These are phyloP conservation scores for Antechinus stuartii DNA, from an alignment of 2,113 vertebrate species.

Conservation along the genomic window DNA sequence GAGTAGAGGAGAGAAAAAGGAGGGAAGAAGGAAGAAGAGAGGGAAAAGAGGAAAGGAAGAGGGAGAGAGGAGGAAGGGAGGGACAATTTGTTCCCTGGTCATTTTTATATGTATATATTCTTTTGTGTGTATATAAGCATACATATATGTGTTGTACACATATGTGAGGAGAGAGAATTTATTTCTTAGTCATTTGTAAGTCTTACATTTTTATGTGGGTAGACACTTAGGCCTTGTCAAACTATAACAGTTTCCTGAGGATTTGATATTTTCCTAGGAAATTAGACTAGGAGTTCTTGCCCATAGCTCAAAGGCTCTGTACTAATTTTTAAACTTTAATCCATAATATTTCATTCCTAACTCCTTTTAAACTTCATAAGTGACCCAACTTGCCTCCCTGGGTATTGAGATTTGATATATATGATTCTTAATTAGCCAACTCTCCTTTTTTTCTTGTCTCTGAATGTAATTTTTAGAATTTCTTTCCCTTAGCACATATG, in stretches of 20 bases:
- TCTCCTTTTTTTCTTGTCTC: not conserved
- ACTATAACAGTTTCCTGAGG: not conserved
- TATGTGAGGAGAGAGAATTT: not conserved
- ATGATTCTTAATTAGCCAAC: not conserved
- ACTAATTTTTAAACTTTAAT: not conserved
- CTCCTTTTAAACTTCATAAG: not conserved
- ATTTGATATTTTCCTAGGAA: not conserved
- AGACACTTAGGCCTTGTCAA: not conserved
- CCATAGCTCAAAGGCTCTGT: not conserved
- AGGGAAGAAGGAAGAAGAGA: not conserved
- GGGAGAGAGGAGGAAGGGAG: no score
- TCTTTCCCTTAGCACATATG: not conserved
- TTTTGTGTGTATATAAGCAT: no score
- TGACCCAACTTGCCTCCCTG: not conserved
- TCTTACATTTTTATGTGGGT: not conserved
- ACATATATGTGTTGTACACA: no score
- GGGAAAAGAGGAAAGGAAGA: no score
- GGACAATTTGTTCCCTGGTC: no score
- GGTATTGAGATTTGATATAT: not conserved
- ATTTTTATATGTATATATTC: no score
- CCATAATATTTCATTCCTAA: not conserved
- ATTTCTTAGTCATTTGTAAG: not conserved
- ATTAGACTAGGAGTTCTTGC: not conserved
- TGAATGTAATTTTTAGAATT: not conserved
- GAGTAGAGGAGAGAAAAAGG: no score